Evolutionary conservation across 2,797 vertebrate species (phyloP).

Genomic region (Remorina albescens): DNA sequence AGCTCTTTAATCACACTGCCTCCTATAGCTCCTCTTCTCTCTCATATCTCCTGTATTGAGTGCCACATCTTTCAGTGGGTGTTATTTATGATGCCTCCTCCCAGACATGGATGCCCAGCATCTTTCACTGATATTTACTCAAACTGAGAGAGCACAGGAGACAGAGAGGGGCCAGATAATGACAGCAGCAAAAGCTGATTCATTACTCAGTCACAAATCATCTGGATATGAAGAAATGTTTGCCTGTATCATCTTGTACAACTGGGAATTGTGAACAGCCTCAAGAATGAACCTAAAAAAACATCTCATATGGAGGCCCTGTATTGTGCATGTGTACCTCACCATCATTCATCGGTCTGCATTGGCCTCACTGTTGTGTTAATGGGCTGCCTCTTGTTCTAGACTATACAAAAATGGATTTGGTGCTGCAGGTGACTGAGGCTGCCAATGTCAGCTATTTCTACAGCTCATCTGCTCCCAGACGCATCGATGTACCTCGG

Average conservation of each 20-base stretch:
- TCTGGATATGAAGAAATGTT: background rate
- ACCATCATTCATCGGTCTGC: background rate
- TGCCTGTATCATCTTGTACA: background rate
- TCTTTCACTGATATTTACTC: constrained; percentile 70
- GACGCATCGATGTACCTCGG: constrained; percentile 33
- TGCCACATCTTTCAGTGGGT: constrained; percentile 37
- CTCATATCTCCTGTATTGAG: constrained; percentile 59
- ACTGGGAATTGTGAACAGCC: background rate
- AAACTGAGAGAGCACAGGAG: constrained; percentile 33
- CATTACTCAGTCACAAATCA: constrained; percentile 19
- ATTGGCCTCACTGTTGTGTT: background rate
- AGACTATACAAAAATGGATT: constrained; percentile 21
- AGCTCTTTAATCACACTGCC: constrained; percentile 65
- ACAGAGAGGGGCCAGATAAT: constrained; percentile 25
- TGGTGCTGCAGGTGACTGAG: constrained; percentile 25
- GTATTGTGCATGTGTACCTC: background rate
- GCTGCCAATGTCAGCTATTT: constrained; percentile 13
- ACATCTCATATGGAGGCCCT: background rate
- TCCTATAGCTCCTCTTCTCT: constrained; percentile 46
- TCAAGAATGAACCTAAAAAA: constrained; percentile 5
- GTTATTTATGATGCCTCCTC: constrained; percentile 64
- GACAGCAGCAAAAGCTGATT: constrained; percentile 1
- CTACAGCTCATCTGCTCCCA: constrained; percentile 13
- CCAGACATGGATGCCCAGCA: constrained; percentile 39
- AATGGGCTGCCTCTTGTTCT: background rate